A percentile compares a stretch with the other conserved stretches of the same genome.
Evolutionary conservation across 2,888 invertebrate genomes (phyloP).

Genomic region (Meghimatium bilineatum): DNA sequence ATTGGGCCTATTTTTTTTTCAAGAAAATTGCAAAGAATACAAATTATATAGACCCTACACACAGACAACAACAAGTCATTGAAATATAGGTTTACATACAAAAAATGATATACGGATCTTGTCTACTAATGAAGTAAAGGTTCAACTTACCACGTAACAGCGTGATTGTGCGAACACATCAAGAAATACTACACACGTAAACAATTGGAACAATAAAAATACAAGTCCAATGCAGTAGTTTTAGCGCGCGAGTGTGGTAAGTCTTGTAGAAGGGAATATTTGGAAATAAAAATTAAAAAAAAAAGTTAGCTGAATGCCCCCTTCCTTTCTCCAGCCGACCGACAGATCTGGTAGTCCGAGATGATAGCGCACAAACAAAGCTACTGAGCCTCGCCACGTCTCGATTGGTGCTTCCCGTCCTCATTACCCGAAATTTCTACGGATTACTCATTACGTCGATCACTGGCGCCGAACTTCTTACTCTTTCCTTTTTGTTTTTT

Average conservation of each 20-base stretch:
- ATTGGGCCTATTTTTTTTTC: too few relatives aligned
- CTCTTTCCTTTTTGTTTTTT: too few relatives aligned
- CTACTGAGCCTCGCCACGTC: constrained; percentile 19
- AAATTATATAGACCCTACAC: not conserved
- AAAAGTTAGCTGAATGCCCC: not conserved
- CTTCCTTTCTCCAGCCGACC: not conserved
- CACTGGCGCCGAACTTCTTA: constrained; percentile 17
- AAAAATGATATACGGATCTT: too few relatives aligned
- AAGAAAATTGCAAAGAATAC: not conserved
- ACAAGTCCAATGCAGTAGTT: not conserved
- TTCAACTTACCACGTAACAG: not conserved
- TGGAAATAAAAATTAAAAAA: not conserved
- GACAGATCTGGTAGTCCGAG: not conserved
- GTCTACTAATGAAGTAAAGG: not conserved
- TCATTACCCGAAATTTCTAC: constrained; percentile 24
- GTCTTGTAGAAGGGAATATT: not conserved
- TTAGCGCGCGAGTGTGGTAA: not conserved
- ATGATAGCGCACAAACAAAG: constrained; percentile 37
- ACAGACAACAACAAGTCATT: not conserved
- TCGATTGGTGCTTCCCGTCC: constrained; percentile 27
- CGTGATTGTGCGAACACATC: not conserved
- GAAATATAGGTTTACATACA: too few relatives aligned
- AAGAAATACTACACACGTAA: not conserved
- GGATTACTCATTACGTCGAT: constrained; percentile 33
- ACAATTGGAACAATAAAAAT: not conserved